Evolutionary conservation across 1,140 invertebrate species (phyloP).

Genomic region (Drosophila suzukii): DNA sequence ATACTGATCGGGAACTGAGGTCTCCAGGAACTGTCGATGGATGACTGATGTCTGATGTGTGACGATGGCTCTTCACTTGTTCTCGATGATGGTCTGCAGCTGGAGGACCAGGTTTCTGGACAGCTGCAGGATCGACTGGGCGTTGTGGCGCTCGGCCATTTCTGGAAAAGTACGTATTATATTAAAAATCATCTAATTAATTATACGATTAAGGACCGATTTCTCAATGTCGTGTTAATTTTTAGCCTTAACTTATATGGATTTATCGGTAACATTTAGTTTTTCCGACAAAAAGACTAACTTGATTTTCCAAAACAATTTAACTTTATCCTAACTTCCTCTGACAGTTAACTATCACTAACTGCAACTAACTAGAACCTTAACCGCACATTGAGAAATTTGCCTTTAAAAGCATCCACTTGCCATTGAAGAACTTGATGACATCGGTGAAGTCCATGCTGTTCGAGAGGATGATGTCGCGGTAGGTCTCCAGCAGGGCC

Average conservation of each 20-base stretch:
- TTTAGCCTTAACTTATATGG: too few relatives aligned
- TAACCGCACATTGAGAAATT: too few relatives aligned
- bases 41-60: not conserved
- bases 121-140: constrained; percentile 91
- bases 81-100: constrained; percentile 95
- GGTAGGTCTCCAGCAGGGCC: constrained; percentile 95
- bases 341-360: not conserved
- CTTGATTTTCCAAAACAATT: too few relatives aligned
- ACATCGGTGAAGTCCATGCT: constrained; percentile 99
- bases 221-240: too few relatives aligned
- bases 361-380: too few relatives aligned
- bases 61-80: constrained; percentile 86
- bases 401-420: too few relatives aligned
- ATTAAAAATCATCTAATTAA: too few relatives aligned
- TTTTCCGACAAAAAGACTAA: too few relatives aligned
- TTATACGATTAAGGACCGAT: too few relatives aligned
- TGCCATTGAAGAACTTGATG: constrained; percentile 98
- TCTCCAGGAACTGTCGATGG: constrained; percentile 18
- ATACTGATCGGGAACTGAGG: constrained; percentile 62
- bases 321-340: too few relatives aligned
- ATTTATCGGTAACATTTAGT: too few relatives aligned
- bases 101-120: constrained; percentile 94
- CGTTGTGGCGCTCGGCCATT: constrained; percentile 97
- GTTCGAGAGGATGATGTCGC: constrained; percentile 97
- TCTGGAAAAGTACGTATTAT: constrained; percentile 86